These are phyloP conservation scores for Anhinga anhinga DNA, from an alignment of 2,113 vertebrate species.

Conservation along the genomic window DNA sequence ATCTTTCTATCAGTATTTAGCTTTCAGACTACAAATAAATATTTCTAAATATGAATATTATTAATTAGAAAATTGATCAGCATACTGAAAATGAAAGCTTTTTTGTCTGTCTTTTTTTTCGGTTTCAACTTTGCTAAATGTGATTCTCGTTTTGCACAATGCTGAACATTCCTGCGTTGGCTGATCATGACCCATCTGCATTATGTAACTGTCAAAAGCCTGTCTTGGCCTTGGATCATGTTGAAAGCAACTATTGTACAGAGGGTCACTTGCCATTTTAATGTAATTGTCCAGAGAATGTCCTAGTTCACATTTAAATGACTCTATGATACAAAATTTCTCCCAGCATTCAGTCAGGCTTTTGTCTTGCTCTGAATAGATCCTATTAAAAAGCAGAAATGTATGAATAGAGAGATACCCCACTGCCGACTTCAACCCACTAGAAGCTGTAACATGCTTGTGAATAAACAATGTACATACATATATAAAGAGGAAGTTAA, in stretches of 20 bases:
- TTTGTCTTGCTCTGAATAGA: constrained; percentile 58
- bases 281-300: constrained; percentile 63
- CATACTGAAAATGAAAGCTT: neutral
- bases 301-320: constrained; percentile 65
- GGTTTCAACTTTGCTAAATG: neutral
- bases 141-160: neutral
- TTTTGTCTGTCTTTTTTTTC: neutral
- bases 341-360: constrained; percentile 40
- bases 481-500: constrained; percentile 4
- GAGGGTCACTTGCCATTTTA: constrained; percentile 51
- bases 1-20: neutral
- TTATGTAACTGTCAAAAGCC: constrained; percentile 59
- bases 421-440: constrained; percentile 18
- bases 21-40: neutral
- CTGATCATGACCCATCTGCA: constrained; percentile 40
- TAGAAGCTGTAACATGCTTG: neutral
- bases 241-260: constrained; percentile 65
- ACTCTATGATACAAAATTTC: constrained; percentile 50
- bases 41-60: neutral
- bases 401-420: constrained; percentile 32
- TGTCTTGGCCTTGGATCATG: constrained; percentile 36
- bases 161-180: constrained; percentile 27
- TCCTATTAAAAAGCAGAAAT: constrained; percentile 43
- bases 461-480: constrained; percentile 20
- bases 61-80: neutral